These are phyloP conservation scores for Callyntrura guangdongensis DNA, from an alignment of 2,888 invertebrate species.

Conservation along the genomic window DNA sequence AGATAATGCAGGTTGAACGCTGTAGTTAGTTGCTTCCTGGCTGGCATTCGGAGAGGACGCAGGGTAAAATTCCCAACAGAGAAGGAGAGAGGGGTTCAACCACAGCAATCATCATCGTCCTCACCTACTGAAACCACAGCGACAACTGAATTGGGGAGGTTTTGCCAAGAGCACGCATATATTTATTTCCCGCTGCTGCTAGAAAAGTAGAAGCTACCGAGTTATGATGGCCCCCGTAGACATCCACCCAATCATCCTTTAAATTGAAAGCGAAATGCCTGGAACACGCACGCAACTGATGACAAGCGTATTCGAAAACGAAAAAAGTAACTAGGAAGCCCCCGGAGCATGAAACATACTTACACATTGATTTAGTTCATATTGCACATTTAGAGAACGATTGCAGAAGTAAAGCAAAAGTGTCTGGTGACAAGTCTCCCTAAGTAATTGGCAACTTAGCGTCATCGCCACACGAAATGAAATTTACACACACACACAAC, in stretches of 20 bases:
- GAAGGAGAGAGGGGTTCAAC: constrained; percentile 16
- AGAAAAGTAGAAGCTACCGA: not conserved
- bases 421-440: not conserved
- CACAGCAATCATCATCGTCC: constrained; percentile 24
- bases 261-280: constrained; percentile 54
- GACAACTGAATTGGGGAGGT: not conserved
- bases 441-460: not conserved
- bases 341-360: not conserved
- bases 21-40: constrained; percentile 73
- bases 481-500: not conserved
- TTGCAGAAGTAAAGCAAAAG: not conserved
- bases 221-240: not conserved
- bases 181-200: constrained; percentile 7
- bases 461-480: not conserved
- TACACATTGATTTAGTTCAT: not conserved
- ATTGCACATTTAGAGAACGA: not conserved
- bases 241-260: not conserved
- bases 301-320: not conserved
- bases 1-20: constrained; percentile 65
- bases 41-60: constrained; percentile 63
- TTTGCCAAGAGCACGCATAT: constrained; percentile 3
- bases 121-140: constrained; percentile 22
- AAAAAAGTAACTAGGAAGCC: not conserved
- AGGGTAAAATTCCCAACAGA: constrained; percentile 1
- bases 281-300: constrained; percentile 21